Evolutionary conservation across 2,888 invertebrate genomes (phyloP).

Genomic region (Fragum whitleyi): DNA sequence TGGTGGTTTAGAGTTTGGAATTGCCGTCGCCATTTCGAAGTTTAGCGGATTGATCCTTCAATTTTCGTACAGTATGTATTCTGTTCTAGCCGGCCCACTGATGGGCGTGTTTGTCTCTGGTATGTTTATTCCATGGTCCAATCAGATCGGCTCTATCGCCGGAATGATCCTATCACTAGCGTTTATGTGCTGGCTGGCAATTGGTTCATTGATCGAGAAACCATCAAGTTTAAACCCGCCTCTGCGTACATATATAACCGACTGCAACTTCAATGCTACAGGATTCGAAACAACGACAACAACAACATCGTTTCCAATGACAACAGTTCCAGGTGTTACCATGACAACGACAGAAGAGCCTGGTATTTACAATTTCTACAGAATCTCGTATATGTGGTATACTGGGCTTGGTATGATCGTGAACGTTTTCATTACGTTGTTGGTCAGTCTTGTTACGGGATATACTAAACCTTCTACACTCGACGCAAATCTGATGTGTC

Average conservation of each 20-base stretch:
- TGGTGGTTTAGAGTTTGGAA: conserved; percentile 50
- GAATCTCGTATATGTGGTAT: conserved; percentile 70
- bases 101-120: conserved; percentile 81
- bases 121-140: conserved; percentile 86
- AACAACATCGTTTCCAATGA: neutral
- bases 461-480: conserved; percentile 44
- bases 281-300: neutral
- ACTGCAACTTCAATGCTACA: conserved; percentile 45
- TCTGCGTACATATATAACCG: conserved; percentile 30
- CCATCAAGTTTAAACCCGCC: conserved; percentile 26
- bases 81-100: conserved; percentile 79
- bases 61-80: conserved; percentile 77
- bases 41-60: conserved; percentile 72
- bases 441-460: conserved; percentile 67
- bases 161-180: conserved; percentile 54
- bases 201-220: conserved; percentile 53
- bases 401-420: conserved; percentile 64
- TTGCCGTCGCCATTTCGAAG: conserved; percentile 52
- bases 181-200: conserved; percentile 60
- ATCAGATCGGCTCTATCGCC: conserved; percentile 64
- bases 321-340: neutral
- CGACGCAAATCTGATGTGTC: conserved; percentile 57
- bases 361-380: conserved; percentile 61
- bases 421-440: conserved; percentile 57
- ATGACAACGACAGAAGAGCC: conserved; percentile 38